These are phyloP conservation scores for Burhinus bistriatus DNA, from an alignment of 2,113 vertebrate species.

Conservation along the genomic window DNA sequence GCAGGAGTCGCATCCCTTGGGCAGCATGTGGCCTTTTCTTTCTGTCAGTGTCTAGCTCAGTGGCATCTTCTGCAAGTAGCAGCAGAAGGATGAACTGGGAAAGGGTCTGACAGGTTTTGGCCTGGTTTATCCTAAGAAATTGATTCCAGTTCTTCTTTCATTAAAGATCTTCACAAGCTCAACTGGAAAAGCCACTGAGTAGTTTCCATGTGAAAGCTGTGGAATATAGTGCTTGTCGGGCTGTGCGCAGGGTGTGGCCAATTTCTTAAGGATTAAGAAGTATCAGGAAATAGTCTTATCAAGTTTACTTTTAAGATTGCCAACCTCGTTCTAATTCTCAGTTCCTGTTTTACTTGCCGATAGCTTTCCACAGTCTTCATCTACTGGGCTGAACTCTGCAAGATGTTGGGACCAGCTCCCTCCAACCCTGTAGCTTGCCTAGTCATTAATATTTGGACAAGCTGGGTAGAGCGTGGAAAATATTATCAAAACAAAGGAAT, in stretches of 20 bases:
- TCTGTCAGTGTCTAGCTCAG: background rate
- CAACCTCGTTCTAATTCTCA: background rate
- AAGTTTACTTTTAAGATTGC: background rate
- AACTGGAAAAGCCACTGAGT: background rate
- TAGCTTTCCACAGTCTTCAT: background rate
- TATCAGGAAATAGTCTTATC: background rate
- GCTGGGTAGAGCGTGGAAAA: background rate
- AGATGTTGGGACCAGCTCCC: background rate
- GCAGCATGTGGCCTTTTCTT: background rate
- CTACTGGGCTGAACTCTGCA: background rate
- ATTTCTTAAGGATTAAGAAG: background rate
- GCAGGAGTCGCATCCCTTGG: rapidly evolving
- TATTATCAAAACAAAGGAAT: background rate
- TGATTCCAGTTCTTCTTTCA: background rate
- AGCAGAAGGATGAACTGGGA: background rate
- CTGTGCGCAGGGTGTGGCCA: background rate
- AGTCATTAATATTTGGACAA: background rate
- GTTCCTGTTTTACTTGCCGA: background rate
- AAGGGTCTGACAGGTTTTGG: background rate
- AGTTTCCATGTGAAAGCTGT: background rate
- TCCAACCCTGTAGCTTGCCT: background rate
- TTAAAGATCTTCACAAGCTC: background rate
- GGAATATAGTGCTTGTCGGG: background rate
- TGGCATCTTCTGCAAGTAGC: background rate
- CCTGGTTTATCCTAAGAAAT: background rate